Conservation (phyloP, 1,140 invertebrate species). For the Cryptotermes secundus region DNA sequence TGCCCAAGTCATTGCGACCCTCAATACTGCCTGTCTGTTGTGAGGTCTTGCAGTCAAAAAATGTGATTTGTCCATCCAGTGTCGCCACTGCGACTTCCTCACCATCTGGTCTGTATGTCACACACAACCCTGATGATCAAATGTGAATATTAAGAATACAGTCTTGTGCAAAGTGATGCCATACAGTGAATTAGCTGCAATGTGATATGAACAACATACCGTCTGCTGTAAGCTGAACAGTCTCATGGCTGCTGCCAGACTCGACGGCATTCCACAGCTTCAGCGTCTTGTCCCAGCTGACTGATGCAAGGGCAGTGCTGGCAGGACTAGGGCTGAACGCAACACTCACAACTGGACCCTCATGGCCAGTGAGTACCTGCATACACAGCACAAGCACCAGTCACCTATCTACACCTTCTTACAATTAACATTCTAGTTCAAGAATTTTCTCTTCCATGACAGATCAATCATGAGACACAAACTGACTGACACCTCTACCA, state of each 20-base stretch:
- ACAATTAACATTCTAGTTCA: too few relatives aligned
- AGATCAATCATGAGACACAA: too few relatives aligned
- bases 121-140: constrained; percentile 63
- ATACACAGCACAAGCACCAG: background rate
- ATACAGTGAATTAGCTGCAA: too few relatives aligned
- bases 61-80: constrained; percentile 82
- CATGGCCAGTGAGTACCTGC: constrained; percentile 84
- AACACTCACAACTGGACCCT: constrained; percentile 83
- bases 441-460: too few relatives aligned
- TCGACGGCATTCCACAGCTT: constrained; percentile 90
- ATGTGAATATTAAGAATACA: too few relatives aligned
- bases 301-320: constrained; percentile 77
- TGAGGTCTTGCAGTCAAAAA: constrained; percentile 74
- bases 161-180: too few relatives aligned
- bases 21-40: constrained; percentile 73
- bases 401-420: too few relatives aligned
- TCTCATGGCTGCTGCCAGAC: constrained; percentile 77
- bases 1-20: constrained; percentile 84
- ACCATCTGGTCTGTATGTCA: constrained; percentile 85
- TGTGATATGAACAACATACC: constrained; percentile 51
- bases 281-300: constrained; percentile 93
- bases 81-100: constrained; percentile 89
- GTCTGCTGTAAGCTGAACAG: constrained; percentile 75
- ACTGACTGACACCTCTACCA: too few relatives aligned
- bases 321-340: constrained; percentile 74